Conservation (phyloP, 1,140 invertebrate species). For the Drosophila persimilis region DNA sequence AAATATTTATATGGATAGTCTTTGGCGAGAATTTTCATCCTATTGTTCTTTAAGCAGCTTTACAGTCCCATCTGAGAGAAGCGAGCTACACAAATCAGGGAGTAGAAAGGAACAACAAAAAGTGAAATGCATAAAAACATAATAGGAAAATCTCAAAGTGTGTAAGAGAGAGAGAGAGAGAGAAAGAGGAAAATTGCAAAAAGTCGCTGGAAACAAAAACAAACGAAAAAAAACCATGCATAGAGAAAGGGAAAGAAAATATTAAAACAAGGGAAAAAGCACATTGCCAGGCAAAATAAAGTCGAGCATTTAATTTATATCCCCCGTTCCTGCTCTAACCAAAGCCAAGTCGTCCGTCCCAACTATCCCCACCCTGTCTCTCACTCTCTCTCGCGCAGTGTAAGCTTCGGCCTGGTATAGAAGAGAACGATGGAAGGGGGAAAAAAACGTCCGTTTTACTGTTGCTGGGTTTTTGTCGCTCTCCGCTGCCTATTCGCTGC, state of each 20-base stretch:
- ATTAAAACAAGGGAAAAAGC: conserved; percentile 70
- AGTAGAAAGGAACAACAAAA: conserved; percentile 34
- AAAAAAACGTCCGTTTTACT: conserved; percentile 67
- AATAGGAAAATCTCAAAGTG: conserved; percentile 4
- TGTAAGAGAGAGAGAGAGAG: conserved; percentile 25
- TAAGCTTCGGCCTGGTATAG: conserved; percentile 26
- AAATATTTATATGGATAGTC: conserved; percentile 30
- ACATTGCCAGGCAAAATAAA: conserved; percentile 71
- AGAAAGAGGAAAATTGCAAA: conserved; percentile 35
- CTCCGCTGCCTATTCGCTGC: conserved; percentile 10
- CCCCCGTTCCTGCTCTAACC: conserved; percentile 2
- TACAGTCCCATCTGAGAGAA: conserved; percentile 39
- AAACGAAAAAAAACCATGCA: conserved; percentile 17
- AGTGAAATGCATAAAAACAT: conserved; percentile 9
- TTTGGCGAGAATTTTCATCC: conserved; percentile 37
- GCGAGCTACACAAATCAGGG: conserved; percentile 53
- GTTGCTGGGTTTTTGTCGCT: conserved; percentile 62
- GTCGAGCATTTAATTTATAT: conserved; percentile 80
- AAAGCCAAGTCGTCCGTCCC: background rate
- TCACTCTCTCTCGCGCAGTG: conserved; percentile 9
- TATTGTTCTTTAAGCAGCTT: conserved; percentile 46
- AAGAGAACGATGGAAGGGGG: conserved; percentile 30
- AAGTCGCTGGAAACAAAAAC: conserved; percentile 29
- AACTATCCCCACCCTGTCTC: conserved; percentile 12
- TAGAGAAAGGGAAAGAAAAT: conserved; percentile 62